These are phyloP conservation scores for Hedychridium roseum DNA, from an alignment of 2,888 invertebrate genomes.

Conservation along the genomic window DNA sequence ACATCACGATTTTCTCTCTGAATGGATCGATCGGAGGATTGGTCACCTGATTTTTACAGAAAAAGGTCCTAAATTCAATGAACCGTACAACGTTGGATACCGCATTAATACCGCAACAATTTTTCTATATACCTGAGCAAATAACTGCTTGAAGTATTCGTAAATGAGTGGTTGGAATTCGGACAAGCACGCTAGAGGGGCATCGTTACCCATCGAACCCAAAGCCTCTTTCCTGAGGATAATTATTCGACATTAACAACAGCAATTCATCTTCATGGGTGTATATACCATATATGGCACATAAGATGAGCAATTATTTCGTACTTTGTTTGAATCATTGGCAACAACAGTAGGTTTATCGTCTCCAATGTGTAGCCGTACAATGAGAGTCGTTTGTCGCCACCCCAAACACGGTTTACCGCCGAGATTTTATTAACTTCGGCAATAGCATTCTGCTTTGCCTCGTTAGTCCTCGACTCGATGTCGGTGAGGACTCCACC, in stretches of 20 bases:
- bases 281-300: too few species aligned
- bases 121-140: conserved; percentile 81
- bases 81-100: too few species aligned
- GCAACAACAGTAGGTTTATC: conserved; percentile 90
- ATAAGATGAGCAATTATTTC: too few species aligned
- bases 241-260: conserved; percentile 7
- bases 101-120: conserved; percentile 2
- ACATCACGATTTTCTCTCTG: conserved; percentile 98
- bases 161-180: conserved; percentile 93
- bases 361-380: conserved; percentile 96
- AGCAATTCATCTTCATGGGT: conserved; percentile 5
- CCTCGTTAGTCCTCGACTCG: conserved; percentile 42
- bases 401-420: conserved; percentile 65
- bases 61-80: too few species aligned
- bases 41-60: conserved; percentile 72
- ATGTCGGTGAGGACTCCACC: conserved; percentile 58
- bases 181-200: conserved; percentile 95
- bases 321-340: conserved; percentile 95
- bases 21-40: conserved; percentile 99
- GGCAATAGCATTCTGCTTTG: conserved; percentile 36
- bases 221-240: conserved; percentile 89
- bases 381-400: conserved; percentile 86
- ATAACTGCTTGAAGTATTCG: conserved; percentile 98
- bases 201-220: conserved; percentile 99
- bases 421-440: conserved; percentile 53